These are phyloP conservation scores for Cremastinae sp. DNA, from an alignment of 2,888 invertebrate species.

Conservation along the genomic window DNA sequence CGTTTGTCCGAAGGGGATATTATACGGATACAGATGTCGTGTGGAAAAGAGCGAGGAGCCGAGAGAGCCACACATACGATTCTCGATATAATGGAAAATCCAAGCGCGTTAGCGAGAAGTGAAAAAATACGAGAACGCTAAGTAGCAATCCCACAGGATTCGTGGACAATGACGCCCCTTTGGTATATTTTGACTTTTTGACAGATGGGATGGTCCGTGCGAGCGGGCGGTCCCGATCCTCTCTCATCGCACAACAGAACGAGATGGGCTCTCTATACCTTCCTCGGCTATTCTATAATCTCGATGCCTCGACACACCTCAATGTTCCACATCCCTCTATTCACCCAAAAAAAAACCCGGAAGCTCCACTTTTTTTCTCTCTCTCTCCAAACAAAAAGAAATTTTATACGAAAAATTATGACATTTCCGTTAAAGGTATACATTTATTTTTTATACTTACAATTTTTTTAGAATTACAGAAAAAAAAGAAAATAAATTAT, in stretches of 20 bases:
- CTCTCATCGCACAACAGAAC: conserved; percentile 12
- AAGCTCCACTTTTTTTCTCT: conserved; percentile 31
- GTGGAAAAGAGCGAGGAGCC: conserved; percentile 74
- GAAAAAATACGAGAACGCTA: conserved; percentile 75
- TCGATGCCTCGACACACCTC: conserved; percentile 30
- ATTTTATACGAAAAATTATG: neutral
- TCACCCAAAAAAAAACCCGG: conserved; percentile 39
- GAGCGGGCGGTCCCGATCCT: conserved; percentile 60
- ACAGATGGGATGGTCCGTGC: conserved; percentile 75
- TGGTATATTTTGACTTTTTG: conserved; percentile 80
- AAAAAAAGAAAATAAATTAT: too few species aligned
- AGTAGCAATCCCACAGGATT: conserved; percentile 79
- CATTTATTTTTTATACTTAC: too few species aligned
- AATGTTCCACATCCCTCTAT: conserved; percentile 19
- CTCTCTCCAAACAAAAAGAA: neutral
- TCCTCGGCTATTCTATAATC: conserved; percentile 31
- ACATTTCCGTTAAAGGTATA: too few species aligned
- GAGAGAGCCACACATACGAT: conserved; percentile 60
- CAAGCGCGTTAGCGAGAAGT: conserved; percentile 48
- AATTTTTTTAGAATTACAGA: too few species aligned
- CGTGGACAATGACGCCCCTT: conserved; percentile 75
- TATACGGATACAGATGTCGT: conserved; percentile 77
- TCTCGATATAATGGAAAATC: conserved; percentile 72
- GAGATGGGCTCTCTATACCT: conserved; percentile 47
- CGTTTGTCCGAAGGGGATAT: conserved; percentile 58